These are phyloP conservation scores for Gallinago solitaria DNA, from an alignment of 2,797 vertebrate genomes.

Conservation along the genomic window DNA sequence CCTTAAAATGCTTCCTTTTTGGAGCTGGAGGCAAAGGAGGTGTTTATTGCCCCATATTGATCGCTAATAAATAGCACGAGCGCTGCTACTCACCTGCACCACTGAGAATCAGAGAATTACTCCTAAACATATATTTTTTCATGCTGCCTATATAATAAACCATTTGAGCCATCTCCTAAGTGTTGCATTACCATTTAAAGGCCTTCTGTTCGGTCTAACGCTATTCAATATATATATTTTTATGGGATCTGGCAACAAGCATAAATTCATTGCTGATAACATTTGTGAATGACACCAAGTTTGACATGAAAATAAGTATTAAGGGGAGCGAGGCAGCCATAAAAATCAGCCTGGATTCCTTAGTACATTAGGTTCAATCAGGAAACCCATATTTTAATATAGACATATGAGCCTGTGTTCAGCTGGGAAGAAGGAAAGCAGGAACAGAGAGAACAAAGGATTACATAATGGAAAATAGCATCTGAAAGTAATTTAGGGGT, in stretches of 20 bases:
- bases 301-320: constrained; percentile 27
- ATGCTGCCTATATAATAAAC: neutral
- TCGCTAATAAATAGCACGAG: neutral
- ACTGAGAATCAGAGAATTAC: neutral
- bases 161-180: neutral
- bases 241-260: neutral
- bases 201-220: neutral
- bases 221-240: neutral
- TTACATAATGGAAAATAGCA: constrained; percentile 57
- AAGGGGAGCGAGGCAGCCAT: neutral
- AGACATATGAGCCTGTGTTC: neutral
- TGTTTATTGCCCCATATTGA: neutral
- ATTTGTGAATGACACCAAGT: neutral
- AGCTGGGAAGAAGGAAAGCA: constrained; percentile 4
- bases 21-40: neutral
- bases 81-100: neutral
- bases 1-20: neutral
- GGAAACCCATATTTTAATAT: constrained; percentile 31
- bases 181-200: neutral
- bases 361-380: constrained; percentile 45
- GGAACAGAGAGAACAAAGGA: constrained; percentile 49
- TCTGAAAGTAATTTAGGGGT: constrained; percentile 65
- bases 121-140: neutral
- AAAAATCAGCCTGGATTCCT: constrained; percentile 22
- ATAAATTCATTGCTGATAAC: neutral